phyloP scores from a whole-genome alignment of 2,113 vertebrate species.

The Actinemys pallida region DNA sequence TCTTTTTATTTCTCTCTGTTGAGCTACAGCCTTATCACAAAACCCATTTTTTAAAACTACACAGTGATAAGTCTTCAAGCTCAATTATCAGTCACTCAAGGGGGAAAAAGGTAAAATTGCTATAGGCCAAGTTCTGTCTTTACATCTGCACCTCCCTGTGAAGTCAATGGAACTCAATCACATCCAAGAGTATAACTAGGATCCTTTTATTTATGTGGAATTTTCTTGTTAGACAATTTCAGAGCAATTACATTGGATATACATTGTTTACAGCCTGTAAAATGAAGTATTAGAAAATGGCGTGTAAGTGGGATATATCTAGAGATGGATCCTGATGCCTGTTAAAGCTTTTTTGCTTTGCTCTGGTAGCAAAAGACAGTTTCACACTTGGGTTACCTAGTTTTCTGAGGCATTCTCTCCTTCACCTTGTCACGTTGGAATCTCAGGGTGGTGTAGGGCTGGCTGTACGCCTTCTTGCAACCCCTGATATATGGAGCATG shows the following conservation, averaged over 20 bases:
- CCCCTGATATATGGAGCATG: not conserved
- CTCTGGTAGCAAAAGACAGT: not conserved
- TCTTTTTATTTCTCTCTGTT: constrained; percentile 43
- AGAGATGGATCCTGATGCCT: not conserved
- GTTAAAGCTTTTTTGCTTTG: not conserved
- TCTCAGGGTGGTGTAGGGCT: not conserved
- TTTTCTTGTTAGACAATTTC: not conserved
- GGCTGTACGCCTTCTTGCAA: not conserved
- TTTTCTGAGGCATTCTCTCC: not conserved
- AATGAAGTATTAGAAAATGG: not conserved
- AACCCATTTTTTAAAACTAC: constrained; percentile 51
- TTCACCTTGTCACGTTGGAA: not conserved
- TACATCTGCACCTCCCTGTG: constrained; percentile 3
- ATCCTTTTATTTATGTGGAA: accelerated
- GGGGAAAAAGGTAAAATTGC: constrained; percentile 15
- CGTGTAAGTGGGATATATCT: not conserved
- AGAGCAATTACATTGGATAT: not conserved
- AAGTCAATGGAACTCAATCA: not conserved
- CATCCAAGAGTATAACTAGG: not conserved
- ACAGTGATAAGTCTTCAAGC: constrained; percentile 1
- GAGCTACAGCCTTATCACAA: constrained; percentile 48
- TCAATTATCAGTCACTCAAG: constrained; percentile 6
- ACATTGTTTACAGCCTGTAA: not conserved
- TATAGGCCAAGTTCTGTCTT: constrained; percentile 7
- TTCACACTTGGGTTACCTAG: not conserved